phyloP scores from a whole-genome alignment of 2,797 vertebrate species.

The Melanotaenia maccullochi region DNA sequence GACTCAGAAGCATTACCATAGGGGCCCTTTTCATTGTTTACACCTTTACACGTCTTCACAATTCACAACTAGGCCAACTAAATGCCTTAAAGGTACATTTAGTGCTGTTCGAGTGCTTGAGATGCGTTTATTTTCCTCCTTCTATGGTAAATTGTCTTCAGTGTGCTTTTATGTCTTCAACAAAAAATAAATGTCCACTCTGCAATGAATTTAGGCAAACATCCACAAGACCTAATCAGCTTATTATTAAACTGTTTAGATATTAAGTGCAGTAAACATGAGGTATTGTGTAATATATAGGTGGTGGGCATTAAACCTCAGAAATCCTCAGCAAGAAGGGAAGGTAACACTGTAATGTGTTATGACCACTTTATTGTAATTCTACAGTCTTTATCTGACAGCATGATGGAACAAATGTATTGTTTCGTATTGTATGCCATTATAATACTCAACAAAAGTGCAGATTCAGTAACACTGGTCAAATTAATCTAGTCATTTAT shows the following conservation, averaged over 20 bases:
- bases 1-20: conserved; percentile 19
- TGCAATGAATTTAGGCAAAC: conserved; percentile 44
- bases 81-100: conserved; percentile 53
- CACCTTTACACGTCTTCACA: conserved; percentile 23
- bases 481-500: conserved; percentile 23
- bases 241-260: conserved; percentile 59
- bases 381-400: conserved; percentile 11
- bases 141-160: conserved; percentile 57
- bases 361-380: conserved; percentile 3
- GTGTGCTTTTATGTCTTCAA: conserved; percentile 55
- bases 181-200: conserved; percentile 48
- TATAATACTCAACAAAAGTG: conserved; percentile 25
- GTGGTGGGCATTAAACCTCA: conserved; percentile 22
- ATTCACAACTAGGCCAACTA: conserved; percentile 49
- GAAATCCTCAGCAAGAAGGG: conserved; percentile 9
- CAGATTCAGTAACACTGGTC: conserved; percentile 3
- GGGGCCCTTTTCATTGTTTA: conserved; percentile 39
- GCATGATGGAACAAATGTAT: conserved; percentile 6
- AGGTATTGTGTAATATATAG: conserved; percentile 29
- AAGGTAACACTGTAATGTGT: conserved; percentile 20
- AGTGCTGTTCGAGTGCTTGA: conserved; percentile 39
- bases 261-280: conserved; percentile 40
- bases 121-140: conserved; percentile 48
- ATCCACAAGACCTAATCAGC: conserved; percentile 57
- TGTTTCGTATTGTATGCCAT: conserved; percentile 27